These are phyloP conservation scores for Spinus olivaceus DNA, from an alignment of 2,797 vertebrate genomes.

Conservation along the genomic window DNA sequence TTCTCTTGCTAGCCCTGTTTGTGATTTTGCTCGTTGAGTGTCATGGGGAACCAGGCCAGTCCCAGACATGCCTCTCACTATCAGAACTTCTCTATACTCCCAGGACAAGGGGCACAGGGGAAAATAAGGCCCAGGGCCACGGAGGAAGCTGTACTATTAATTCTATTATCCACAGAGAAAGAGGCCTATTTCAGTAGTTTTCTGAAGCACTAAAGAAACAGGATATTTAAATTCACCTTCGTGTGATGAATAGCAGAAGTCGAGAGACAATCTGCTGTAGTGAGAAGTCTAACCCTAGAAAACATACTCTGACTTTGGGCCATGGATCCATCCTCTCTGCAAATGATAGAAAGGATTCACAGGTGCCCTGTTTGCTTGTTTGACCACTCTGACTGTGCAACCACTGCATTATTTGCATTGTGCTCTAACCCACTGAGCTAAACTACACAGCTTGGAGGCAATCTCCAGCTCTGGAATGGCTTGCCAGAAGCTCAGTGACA, in stretches of 20 bases:
- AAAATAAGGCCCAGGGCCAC: neutral
- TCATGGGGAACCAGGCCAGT: neutral
- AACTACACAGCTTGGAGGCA: neutral
- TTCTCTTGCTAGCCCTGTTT: neutral
- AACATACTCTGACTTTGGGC: neutral
- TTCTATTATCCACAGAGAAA: neutral
- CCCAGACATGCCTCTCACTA: neutral
- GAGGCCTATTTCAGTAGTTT: neutral
- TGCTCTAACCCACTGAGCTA: neutral
- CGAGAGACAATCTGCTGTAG: neutral
- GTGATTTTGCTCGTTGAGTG: neutral
- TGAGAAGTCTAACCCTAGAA: neutral
- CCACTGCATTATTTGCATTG: rapidly evolving
- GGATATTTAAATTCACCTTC: neutral
- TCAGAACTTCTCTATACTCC: neutral
- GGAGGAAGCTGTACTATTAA: neutral
- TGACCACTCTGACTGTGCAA: neutral
- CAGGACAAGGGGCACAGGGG: neutral
- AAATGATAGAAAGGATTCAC: neutral
- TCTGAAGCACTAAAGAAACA: neutral
- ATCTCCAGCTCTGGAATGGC: neutral
- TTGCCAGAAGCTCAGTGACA: neutral
- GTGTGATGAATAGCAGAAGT: neutral
- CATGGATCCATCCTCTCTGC: neutral
- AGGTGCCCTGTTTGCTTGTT: neutral